Conservation (phyloP, 1,140 invertebrate species). For the Ceratosolen solmsi region DNA sequence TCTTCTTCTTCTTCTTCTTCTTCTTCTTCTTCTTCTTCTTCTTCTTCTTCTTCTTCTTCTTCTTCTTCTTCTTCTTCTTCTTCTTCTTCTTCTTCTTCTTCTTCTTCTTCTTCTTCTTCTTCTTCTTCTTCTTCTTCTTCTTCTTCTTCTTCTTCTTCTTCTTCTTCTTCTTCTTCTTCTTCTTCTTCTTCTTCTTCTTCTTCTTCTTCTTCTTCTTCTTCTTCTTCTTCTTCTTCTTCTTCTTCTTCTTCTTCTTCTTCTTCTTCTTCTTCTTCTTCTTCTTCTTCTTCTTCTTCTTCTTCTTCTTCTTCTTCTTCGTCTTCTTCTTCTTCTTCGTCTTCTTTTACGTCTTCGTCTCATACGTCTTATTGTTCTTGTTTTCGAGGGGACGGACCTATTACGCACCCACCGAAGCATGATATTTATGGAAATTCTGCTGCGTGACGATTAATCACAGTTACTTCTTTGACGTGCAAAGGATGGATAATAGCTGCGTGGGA, state of each 20-base stretch:
- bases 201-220: too few species aligned
- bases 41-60: too few species aligned
- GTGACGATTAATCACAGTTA: conserved; percentile 46
- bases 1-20: too few species aligned
- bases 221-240: neutral
- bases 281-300: neutral
- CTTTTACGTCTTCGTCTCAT: neutral
- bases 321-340: neutral
- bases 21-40: too few species aligned
- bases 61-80: too few species aligned
- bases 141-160: too few species aligned
- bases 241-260: neutral
- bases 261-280: neutral
- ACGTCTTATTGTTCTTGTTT: neutral
- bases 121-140: too few species aligned
- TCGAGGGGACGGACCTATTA: conserved; percentile 22
- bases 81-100: too few species aligned
- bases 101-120: too few species aligned
- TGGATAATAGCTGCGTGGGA: neutral
- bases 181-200: too few species aligned
- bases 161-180: too few species aligned
- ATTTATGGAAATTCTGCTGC: conserved; percentile 45
- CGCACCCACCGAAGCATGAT: conserved; percentile 25
- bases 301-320: neutral
- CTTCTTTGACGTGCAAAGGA: neutral